Evolutionary conservation across 2,797 vertebrate genomes (phyloP).

Genomic region (Vipera latastei): DNA sequence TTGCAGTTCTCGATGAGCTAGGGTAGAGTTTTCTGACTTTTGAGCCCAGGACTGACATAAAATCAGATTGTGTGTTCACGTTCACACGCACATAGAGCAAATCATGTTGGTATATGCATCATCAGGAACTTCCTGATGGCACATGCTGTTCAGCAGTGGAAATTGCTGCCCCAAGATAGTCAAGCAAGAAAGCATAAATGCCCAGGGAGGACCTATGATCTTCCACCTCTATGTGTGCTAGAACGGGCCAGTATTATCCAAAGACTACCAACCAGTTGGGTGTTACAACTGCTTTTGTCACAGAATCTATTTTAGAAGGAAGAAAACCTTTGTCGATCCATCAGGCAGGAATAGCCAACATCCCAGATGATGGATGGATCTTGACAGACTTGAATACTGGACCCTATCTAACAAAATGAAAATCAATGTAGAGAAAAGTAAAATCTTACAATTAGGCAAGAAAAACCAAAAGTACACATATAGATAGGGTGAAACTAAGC

Average conservation of each 20-base stretch:
- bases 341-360: no score
- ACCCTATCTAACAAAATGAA: no score
- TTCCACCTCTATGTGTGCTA: neutral
- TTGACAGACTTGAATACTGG: no score
- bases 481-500: no score
- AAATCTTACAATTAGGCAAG: no score
- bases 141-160: neutral
- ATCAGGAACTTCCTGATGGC: neutral
- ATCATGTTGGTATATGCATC: neutral
- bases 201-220: neutral
- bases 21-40: neutral
- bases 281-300: neutral
- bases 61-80: neutral
- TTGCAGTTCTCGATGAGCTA: neutral
- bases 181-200: neutral
- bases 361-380: no score
- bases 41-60: neutral
- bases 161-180: neutral
- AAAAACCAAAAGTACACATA: no score
- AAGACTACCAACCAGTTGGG: neutral
- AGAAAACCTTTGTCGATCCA: no score
- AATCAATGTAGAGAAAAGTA: no score
- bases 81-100: neutral
- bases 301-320: neutral
- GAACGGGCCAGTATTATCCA: neutral